Percentiles rank a stretch among this genome's conserved stretches.
Conservation (phyloP, 2,888 invertebrate genomes). For the Ornithoptera priamus region DNA sequence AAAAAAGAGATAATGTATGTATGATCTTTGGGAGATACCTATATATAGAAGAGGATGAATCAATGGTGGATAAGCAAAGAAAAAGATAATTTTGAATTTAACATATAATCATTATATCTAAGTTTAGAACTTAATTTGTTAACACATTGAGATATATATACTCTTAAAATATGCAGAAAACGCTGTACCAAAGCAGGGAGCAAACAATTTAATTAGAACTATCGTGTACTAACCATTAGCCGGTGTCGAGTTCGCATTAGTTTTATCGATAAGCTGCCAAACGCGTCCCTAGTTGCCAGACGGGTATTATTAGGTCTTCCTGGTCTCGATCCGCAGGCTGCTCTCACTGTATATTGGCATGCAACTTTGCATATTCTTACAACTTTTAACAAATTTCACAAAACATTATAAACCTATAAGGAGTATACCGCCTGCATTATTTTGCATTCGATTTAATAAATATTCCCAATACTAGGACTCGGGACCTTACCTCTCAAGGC, state of each 20-base stretch:
- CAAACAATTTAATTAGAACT: constrained; percentile 44
- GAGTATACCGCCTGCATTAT: no score
- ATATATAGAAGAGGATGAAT: no score
- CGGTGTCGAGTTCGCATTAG: constrained; percentile 41
- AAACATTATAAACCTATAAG: no score
- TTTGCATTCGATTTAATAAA: no score
- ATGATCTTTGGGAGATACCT: no score
- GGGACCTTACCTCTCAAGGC: no score
- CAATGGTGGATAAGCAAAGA: no score
- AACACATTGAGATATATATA: background rate
- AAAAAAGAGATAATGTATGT: no score
- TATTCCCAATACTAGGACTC: no score
- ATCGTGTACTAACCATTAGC: constrained; percentile 38
- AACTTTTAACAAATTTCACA: background rate
- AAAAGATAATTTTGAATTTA: no score
- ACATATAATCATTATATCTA: no score
- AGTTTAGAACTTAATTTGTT: background rate
- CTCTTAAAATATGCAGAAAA: background rate
- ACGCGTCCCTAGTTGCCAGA: constrained; percentile 62
- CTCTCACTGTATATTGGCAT: constrained; percentile 51
- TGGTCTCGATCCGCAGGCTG: constrained; percentile 66
- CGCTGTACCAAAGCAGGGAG: constrained; percentile 30
- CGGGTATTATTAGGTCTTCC: constrained; percentile 78
- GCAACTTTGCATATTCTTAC: constrained; percentile 37
- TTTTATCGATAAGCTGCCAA: constrained; percentile 44